phyloP scores from a whole-genome alignment of 2,113 vertebrate genomes.

The Seriola rivoliana region DNA sequence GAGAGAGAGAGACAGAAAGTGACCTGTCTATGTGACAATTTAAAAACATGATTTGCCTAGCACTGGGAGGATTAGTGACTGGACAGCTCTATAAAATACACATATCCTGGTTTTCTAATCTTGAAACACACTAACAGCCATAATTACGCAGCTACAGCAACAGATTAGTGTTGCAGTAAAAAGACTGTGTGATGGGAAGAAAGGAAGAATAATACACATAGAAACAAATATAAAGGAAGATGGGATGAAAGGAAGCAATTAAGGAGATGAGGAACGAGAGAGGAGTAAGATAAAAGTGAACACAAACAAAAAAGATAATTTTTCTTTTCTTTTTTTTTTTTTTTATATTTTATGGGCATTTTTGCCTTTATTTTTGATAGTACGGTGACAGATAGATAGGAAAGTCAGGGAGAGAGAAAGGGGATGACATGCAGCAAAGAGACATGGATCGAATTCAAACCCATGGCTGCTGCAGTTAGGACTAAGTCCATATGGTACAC shows the following conservation, averaged over 20 bases:
- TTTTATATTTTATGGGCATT: no score
- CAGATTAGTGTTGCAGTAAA: constrained; percentile 74
- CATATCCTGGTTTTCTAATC: constrained; percentile 72
- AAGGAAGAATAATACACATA: constrained; percentile 1
- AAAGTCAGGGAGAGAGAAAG: no score
- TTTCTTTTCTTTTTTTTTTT: not conserved
- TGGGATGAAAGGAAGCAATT: constrained; percentile 36
- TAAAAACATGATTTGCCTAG: constrained; percentile 62
- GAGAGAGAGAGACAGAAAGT: constrained; percentile 34
- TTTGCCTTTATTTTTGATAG: no score
- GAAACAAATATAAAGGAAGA: constrained; percentile 23
- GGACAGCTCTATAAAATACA: constrained; percentile 52
- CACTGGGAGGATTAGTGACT: constrained; percentile 61
- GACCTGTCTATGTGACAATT: constrained; percentile 56
- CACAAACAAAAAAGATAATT: constrained; percentile 1
- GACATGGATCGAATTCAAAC: no score
- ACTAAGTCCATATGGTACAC: no score
- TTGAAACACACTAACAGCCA: constrained; percentile 74
- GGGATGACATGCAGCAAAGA: no score
- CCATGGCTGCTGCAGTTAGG: no score
- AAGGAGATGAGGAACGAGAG: constrained; percentile 8
- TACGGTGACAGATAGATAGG: no score
- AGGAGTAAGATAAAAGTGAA: constrained; percentile 6
- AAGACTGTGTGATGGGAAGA: constrained; percentile 31
- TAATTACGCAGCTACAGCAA: constrained; percentile 79